These are phyloP conservation scores for Xestobium rufovillosum DNA, from an alignment of 2,888 invertebrate species.

Conservation along the genomic window DNA sequence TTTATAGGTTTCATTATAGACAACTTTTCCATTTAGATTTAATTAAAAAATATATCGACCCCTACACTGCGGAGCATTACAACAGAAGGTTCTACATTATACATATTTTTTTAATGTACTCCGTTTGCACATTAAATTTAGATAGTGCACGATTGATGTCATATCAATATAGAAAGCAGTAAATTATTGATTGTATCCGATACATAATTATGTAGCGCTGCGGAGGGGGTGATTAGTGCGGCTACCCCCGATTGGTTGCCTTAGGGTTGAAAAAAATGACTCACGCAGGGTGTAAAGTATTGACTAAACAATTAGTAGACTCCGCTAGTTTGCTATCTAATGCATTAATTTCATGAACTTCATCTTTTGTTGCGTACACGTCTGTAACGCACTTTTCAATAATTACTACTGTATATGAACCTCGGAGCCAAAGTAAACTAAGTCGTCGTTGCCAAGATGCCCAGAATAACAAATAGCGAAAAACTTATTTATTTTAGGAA, in stretches of 20 bases:
- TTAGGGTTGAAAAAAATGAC: slow-evolving; percentile 46
- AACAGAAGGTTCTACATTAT: too few relatives aligned
- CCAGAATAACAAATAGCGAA: too few relatives aligned
- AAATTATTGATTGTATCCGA: slow-evolving; percentile 45
- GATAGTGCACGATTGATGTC: too few relatives aligned
- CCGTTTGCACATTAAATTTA: too few relatives aligned
- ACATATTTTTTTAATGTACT: too few relatives aligned
- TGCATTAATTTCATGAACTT: neutral
- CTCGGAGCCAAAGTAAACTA: neutral
- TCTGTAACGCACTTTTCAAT: neutral
- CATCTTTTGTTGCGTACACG: slow-evolving; percentile 11
- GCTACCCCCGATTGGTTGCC: slow-evolving; percentile 44
- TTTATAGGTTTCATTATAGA: too few relatives aligned
- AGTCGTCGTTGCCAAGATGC: neutral
- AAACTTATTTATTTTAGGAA: too few relatives aligned
- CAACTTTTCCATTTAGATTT: too few relatives aligned
- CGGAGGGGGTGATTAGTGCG: slow-evolving; percentile 42
- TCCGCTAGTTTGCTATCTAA: neutral
- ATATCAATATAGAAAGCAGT: slow-evolving; percentile 37
- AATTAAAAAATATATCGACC: too few relatives aligned
- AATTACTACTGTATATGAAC: neutral
- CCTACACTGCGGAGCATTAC: too few relatives aligned
- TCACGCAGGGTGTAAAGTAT: slow-evolving; percentile 48
- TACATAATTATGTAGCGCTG: slow-evolving; percentile 44
- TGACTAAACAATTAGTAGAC: slow-evolving; percentile 46